Base-by-base conservation (phyloP, 1,140 invertebrate genomes). In the Drosophila insularis region DNA sequence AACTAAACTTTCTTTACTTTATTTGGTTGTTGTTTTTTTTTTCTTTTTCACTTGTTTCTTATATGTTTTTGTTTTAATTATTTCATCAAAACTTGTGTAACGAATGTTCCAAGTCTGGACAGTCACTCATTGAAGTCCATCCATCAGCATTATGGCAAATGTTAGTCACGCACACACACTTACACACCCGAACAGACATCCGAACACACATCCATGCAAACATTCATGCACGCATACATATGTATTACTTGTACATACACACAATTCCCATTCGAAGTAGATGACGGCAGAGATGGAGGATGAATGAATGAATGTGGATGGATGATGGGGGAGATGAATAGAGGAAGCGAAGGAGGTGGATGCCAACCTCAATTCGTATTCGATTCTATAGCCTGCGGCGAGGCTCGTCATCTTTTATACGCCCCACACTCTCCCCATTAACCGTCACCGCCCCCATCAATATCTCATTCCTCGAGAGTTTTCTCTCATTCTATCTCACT, bases 311-410 rank as follows among this genome's bases (percentile, higher is more conserved):
- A 27, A 27, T 27, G 23, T 27, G 23, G 23, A 5, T 5, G 27
- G 27, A 27, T 27, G 27, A 27, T 27, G 27, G 27, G 23, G 27
- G 32, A 32, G 50, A 21, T 50, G 55, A 37, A 13, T 13, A 11
- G 35, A 2, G 11, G 35, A 37, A 11, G 0, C 4, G 35, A 13
- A 37, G 35, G 11, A 13, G 31, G 32, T 39, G 35, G 35, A 60
- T 50, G 69, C 27, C 74, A 68, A 84, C 60, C 77, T 75, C 77
- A 74, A 75, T 74, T 58, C 79, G 79, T 82, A 85, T 86, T 81
- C 77, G 65, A 85, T 80, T 84, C 70, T 75, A 85, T 78, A 55
- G 74, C 81, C 78, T 71, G 70, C 54, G 71, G 82, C 70, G 21
- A 66, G 72, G 56, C 59, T 46, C 50, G 58, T 40, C 65, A 60